Evolutionary conservation across 53 echinoderm and acorn worm genomes (phyloP).

Genomic region (Apostichopus leukothele): DNA sequence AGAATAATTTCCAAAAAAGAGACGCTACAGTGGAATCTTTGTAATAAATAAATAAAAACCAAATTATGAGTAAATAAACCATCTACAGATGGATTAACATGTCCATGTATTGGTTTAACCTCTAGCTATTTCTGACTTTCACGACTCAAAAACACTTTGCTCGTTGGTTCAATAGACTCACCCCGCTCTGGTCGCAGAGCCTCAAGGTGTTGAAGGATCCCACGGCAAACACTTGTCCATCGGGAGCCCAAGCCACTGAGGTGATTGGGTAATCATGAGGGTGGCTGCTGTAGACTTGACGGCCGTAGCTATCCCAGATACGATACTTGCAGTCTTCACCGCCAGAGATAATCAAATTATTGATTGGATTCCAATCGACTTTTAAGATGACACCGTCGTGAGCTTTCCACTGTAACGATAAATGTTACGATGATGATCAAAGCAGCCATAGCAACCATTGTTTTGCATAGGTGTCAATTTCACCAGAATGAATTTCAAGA

Average conservation of each 20-base stretch:
- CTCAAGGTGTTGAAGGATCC: conserved; percentile 97
- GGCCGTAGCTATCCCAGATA: conserved; percentile 96
- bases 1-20: no score
- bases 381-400: conserved; percentile 97
- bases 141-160: no score
- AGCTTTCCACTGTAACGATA: conserved; percentile 84
- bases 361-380: conserved; percentile 98
- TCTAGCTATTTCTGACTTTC: no score
- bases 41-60: no score
- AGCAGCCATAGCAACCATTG: no score
- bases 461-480: no score
- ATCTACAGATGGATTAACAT: no score
- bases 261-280: conserved; percentile 93
- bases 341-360: conserved; percentile 92
- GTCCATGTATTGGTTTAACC: no score
- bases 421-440: no score
- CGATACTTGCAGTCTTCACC: conserved; percentile 94
- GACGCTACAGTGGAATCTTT: no score
- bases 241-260: conserved; percentile 96
- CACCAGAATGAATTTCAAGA: no score
- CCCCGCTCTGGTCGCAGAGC: conserved; percentile 97
- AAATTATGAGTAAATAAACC: no score
- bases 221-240: conserved; percentile 93
- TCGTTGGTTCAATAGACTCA: conserved; percentile 42
- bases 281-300: conserved; percentile 84